Evolutionary conservation across 2,797 vertebrate species (phyloP), one percentile per base, ranked within the genome.

Genomic region (Adelosebastes latens): DNA sequence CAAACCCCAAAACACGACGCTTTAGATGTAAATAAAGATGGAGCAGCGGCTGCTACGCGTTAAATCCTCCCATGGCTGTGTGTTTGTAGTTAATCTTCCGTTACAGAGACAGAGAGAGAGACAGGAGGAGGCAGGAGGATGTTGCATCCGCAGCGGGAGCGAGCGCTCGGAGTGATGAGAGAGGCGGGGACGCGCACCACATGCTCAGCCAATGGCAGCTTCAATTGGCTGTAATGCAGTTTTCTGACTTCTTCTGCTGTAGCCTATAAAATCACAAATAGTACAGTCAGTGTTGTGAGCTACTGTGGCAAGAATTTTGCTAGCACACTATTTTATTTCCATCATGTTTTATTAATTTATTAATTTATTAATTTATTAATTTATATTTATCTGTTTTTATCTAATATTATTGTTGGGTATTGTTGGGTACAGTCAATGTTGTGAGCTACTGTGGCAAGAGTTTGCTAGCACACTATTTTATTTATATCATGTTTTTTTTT

Each of bases 101-200:
- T 39, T 72, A 59, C 65, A 4, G 73, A 8, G 46, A 27, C 6
- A 22, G 18, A 46, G 70, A n/a, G 2, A 1, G 53, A 34, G 3
- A 39, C 36, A 39, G 36, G 36, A 8, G 3, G 13, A 60, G 68
- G 65, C 31, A 13, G 34, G 4, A 4, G 34, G 36, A 39, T 39
- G 36, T 39, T 39, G 36, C 36, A 13, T 39, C 36, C 36, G 73
- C 68, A 13, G 2, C 83, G 81, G 56, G 82, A 18, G 75, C 82
- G 90, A 75, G 88, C 82, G 42, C 58, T 13, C 13, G 36, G 53
- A n/a, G 8, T 18, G 82, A 73, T 58, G 62, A 63, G 68, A 67
- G 84, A 60, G 46, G 80, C 85, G 83, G 86, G 39, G 84, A 81
- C 87, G 92, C 89, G 88, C 89, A 16, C 75, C 87, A 92, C 84